phyloP scores from a whole-genome alignment of 2,113 vertebrate genomes.

The Tringa solitaria region DNA sequence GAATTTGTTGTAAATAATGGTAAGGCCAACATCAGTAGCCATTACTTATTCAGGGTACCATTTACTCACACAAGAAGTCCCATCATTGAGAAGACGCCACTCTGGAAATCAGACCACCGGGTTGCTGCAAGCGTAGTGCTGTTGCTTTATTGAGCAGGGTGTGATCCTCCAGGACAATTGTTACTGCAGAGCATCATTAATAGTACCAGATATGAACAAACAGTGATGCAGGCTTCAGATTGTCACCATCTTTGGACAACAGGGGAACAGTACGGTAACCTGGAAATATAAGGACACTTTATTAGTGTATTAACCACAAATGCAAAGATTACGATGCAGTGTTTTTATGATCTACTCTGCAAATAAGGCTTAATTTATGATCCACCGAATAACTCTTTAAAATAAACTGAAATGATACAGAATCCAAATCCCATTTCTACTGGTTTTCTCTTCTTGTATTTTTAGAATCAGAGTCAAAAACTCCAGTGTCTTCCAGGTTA shows the following conservation, averaged over 20 bases:
- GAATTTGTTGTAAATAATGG: background rate
- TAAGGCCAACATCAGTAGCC: background rate
- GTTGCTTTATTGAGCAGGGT: constrained; percentile 63
- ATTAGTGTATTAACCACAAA: background rate
- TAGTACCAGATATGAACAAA: constrained; percentile 80
- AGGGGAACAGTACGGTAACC: constrained; percentile 85
- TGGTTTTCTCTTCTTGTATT: background rate
- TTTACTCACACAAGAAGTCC: background rate
- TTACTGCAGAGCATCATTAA: background rate
- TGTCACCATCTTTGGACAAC: constrained; percentile 69
- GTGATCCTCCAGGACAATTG: background rate
- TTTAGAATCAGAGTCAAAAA: background rate
- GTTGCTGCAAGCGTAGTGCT: background rate
- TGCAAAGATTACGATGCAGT: background rate
- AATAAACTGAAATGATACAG: background rate
- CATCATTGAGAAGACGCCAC: background rate
- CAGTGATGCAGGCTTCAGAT: constrained; percentile 79
- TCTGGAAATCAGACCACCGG: background rate
- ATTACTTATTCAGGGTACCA: background rate
- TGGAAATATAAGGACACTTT: constrained; percentile 46
- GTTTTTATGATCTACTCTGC: background rate
- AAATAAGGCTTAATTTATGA: background rate
- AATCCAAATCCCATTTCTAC: background rate
- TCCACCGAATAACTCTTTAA: background rate
- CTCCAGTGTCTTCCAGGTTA: background rate